These are phyloP conservation scores for Cotesia congregata DNA, from an alignment of 2,888 invertebrate species.

Conservation along the genomic window DNA sequence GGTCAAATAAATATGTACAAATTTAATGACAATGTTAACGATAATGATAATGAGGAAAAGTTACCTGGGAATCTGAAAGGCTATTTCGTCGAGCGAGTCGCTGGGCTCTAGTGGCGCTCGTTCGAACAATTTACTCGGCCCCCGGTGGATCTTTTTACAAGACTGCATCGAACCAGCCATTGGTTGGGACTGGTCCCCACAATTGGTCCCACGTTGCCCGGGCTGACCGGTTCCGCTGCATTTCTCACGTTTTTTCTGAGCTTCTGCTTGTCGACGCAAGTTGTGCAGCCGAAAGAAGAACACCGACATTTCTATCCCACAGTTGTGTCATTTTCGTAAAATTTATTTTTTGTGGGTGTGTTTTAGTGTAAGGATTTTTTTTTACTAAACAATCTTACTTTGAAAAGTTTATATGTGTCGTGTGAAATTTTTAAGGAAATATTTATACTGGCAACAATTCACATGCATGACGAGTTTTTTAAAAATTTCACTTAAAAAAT, in stretches of 20 bases:
- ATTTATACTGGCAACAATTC: no score
- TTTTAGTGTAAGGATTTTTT: neutral
- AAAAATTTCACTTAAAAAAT: no score
- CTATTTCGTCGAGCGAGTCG: slow-evolving; percentile 93
- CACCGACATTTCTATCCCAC: slow-evolving; percentile 84
- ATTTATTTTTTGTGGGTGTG: neutral
- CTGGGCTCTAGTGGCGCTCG: slow-evolving; percentile 86
- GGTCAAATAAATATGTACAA: slow-evolving; percentile 3
- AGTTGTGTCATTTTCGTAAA: slow-evolving; percentile 11
- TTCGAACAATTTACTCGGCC: slow-evolving; percentile 87
- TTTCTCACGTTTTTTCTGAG: slow-evolving; percentile 74
- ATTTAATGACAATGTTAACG: neutral
- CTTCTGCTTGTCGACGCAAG: slow-evolving; percentile 85
- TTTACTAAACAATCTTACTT: neutral
- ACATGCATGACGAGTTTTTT: no score
- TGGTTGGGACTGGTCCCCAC: slow-evolving; percentile 66
- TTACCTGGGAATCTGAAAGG: slow-evolving; percentile 93
- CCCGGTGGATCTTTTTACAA: slow-evolving; percentile 74
- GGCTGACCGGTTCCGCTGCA: slow-evolving; percentile 63
- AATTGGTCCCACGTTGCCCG: slow-evolving; percentile 65
- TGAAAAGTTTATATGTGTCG: no score
- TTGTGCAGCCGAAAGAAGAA: slow-evolving; percentile 96
- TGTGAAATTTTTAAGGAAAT: no score
- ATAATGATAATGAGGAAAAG: slow-evolving; percentile 38
- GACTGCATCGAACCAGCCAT: slow-evolving; percentile 68